phyloP scores from a whole-genome alignment of 2,888 invertebrate genomes.

The Synergus gifuensis region DNA sequence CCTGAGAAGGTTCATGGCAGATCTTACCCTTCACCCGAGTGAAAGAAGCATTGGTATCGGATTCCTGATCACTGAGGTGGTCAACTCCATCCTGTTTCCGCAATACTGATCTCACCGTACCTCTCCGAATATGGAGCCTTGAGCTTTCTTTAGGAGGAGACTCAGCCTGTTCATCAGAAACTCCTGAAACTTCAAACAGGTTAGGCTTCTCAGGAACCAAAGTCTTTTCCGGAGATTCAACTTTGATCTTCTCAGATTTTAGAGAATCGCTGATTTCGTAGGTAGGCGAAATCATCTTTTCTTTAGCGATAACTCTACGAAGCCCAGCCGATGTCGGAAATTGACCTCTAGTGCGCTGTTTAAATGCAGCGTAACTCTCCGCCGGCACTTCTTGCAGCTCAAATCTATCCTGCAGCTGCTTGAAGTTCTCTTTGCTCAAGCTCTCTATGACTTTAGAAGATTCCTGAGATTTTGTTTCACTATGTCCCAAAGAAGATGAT shows the following conservation, averaged over 20 bases:
- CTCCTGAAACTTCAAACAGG: background rate
- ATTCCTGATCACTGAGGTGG: conserved; percentile 66
- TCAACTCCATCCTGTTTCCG: conserved; percentile 72
- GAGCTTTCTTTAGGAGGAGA: conserved; percentile 23
- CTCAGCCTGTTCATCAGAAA: background rate
- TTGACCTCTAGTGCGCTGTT: conserved; percentile 66
- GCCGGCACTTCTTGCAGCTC: conserved; percentile 67
- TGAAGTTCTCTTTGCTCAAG: conserved; percentile 65
- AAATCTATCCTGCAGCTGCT: conserved; percentile 70
- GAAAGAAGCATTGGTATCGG: conserved; percentile 59
- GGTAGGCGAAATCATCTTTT: conserved; percentile 48
- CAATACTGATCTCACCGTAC: conserved; percentile 65
- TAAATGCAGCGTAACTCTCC: conserved; percentile 72
- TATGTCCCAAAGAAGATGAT: conserved; percentile 20
- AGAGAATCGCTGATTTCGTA: conserved; percentile 45
- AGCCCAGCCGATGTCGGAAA: conserved; percentile 56
- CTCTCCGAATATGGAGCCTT: conserved; percentile 42
- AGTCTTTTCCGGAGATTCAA: background rate
- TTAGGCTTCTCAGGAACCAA: background rate
- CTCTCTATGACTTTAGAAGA: conserved; percentile 59
- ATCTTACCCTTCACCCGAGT: conserved; percentile 65
- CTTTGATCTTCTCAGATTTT: conserved; percentile 43
- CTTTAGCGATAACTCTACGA: conserved; percentile 51
- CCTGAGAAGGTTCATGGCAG: conserved; percentile 73
- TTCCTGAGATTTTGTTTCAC: conserved; percentile 52